A percentile compares a stretch with the other conserved stretches of the same genome.
Conservation (phyloP, 1,140 invertebrate genomes). For the Drosophila nikananu region DNA sequence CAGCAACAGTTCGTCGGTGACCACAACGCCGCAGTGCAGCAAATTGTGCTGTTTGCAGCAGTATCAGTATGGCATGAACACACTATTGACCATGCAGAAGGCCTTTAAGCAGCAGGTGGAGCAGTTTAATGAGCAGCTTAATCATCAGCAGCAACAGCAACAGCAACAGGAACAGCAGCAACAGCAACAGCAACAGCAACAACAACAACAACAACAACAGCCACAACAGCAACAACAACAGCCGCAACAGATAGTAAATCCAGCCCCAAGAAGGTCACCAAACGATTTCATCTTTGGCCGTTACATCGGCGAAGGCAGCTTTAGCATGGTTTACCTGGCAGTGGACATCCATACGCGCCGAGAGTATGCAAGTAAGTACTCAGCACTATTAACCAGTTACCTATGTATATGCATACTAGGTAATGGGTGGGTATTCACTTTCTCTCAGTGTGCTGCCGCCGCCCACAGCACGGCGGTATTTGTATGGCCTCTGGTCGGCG, state of each 20-base stretch:
- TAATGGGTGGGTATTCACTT: slow-evolving; percentile 23
- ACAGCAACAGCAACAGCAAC: slow-evolving; percentile 37
- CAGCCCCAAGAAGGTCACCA: slow-evolving; percentile 89
- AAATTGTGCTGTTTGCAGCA: slow-evolving; percentile 62
- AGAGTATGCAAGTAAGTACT: slow-evolving; percentile 96
- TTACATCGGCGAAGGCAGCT: slow-evolving; percentile 98
- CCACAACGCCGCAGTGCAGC: slow-evolving; percentile 61
- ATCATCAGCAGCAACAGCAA: slow-evolving; percentile 39
- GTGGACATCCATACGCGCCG: slow-evolving; percentile 95
- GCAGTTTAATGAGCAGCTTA: slow-evolving; percentile 27
- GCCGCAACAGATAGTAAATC: slow-evolving; percentile 74
- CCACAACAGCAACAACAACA: slow-evolving; percentile 34
- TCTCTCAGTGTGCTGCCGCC: slow-evolving; percentile 24
- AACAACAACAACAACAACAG: slow-evolving; percentile 12
- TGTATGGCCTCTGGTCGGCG: slow-evolving; percentile 58
- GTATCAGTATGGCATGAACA: slow-evolving; percentile 34
- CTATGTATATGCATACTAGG: background rate
- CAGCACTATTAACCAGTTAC: slow-evolving; percentile 16
- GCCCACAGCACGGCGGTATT: slow-evolving; percentile 37
- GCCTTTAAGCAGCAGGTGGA: slow-evolving; percentile 38
- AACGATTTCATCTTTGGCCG: slow-evolving; percentile 98
- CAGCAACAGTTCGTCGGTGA: slow-evolving; percentile 70
- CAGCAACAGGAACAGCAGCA: slow-evolving; percentile 39
- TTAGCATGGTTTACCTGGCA: slow-evolving; percentile 97
- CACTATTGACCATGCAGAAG: slow-evolving; percentile 34